phyloP scores from a whole-genome alignment of 2,797 vertebrate species.

The Cirrhinus mrigala region DNA sequence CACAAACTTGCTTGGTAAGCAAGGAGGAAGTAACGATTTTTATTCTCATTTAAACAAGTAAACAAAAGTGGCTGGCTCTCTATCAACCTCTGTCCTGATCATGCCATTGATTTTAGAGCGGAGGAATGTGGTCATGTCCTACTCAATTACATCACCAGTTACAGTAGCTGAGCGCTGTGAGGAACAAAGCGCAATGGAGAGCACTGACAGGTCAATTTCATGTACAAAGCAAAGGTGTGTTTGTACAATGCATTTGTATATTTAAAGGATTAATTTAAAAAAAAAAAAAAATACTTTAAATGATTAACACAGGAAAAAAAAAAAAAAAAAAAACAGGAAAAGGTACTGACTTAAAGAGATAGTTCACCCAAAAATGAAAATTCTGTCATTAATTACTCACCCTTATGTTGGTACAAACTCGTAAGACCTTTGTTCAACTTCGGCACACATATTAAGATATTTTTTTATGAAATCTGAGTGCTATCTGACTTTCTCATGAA shows the following conservation, averaged over 20 bases:
- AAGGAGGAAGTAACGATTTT: conserved; percentile 69
- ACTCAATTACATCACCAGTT: conserved; percentile 38
- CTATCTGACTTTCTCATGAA: no score
- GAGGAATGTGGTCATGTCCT: conserved; percentile 59
- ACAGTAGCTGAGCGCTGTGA: conserved; percentile 9
- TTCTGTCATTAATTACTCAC: no score
- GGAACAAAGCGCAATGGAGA: conserved; percentile 3
- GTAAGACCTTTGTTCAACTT: no score
- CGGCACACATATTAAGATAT: no score
- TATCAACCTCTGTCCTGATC: conserved; percentile 58
- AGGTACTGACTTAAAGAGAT: not conserved
- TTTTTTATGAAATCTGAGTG: no score
- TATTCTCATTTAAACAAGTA: conserved; percentile 68
- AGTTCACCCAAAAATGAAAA: no score
- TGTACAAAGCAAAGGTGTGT: not conserved
- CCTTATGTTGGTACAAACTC: no score
- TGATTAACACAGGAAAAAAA: not conserved
- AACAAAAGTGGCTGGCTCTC: conserved; percentile 67
- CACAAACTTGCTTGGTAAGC: conserved; percentile 57
- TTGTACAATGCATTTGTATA: not conserved
- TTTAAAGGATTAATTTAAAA: not conserved
- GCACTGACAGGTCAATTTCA: not conserved
- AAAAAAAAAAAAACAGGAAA: not conserved
- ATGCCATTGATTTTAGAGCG: conserved; percentile 57
- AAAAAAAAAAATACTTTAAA: not conserved